A percentile compares a stretch with the other conserved stretches of the same genome.
phyloP scores from a whole-genome alignment of 2,888 invertebrate genomes.

The Esperia sulphurella region DNA sequence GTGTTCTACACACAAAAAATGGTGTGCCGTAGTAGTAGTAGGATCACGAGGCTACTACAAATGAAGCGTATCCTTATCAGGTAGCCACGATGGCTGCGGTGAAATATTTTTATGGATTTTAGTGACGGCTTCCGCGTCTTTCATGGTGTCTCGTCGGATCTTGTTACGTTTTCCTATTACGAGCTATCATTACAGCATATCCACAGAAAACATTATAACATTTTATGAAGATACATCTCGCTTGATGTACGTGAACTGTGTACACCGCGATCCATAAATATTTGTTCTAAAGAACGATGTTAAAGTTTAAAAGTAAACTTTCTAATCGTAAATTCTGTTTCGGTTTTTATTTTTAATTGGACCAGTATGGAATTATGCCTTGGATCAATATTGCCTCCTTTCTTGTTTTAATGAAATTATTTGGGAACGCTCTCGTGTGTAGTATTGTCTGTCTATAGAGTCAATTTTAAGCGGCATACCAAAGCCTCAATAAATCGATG shows the following conservation, averaged over 20 bases:
- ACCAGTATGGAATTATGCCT: constrained; percentile 33
- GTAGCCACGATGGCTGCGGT: constrained; percentile 63
- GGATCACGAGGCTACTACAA: constrained; percentile 62
- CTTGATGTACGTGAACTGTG: constrained; percentile 22
- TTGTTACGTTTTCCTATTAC: constrained; percentile 61
- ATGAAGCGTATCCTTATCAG: constrained; percentile 73
- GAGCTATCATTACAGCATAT: constrained; percentile 38
- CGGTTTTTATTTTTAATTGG: constrained; percentile 54
- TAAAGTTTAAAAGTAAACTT: constrained; percentile 30
- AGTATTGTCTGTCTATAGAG: constrained; percentile 60
- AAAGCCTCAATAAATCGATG: constrained; percentile 64
- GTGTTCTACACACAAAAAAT: constrained; percentile 52
- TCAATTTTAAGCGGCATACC: constrained; percentile 58
- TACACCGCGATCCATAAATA: constrained; percentile 37
- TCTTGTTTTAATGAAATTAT: constrained; percentile 54
- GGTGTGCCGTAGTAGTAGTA: constrained; percentile 37
- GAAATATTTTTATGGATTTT: constrained; percentile 71
- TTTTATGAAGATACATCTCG: constrained; percentile 29
- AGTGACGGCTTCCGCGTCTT: constrained; percentile 62
- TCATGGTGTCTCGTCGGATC: constrained; percentile 45
- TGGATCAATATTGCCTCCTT: constrained; percentile 35
- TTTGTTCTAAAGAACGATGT: constrained; percentile 31
- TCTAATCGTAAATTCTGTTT: constrained; percentile 43
- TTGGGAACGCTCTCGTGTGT: constrained; percentile 56
- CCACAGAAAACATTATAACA: constrained; percentile 41